A percentile compares a stretch with the other conserved stretches of the same genome.
phyloP scores from a whole-genome alignment of 2,888 invertebrate species.

The Physocephala rufipes region DNA sequence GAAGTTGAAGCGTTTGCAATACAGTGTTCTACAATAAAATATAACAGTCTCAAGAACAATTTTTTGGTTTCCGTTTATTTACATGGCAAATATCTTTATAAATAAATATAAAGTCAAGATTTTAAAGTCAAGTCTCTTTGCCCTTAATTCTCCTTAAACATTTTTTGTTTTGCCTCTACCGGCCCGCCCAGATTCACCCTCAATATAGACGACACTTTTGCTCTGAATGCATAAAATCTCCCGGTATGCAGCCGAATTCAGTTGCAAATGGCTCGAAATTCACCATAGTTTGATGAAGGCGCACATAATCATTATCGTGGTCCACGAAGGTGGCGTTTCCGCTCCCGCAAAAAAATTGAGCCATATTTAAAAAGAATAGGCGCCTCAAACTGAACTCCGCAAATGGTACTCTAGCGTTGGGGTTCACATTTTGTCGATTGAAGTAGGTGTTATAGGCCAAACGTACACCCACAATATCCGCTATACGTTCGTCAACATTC shows the following conservation, averaged over 20 bases:
- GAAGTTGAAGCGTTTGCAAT: no score
- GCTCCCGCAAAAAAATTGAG: slow-evolving; percentile 59
- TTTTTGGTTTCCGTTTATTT: neutral
- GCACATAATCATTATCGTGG: slow-evolving; percentile 56
- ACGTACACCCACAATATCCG: slow-evolving; percentile 55
- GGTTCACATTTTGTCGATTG: slow-evolving; percentile 7
- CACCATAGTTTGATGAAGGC: slow-evolving; percentile 50
- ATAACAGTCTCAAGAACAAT: neutral
- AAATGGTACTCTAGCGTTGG: neutral
- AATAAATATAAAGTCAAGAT: no score
- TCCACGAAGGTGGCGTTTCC: slow-evolving; percentile 38
- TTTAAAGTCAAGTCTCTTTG: no score
- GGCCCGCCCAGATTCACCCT: neutral
- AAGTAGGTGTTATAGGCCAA: slow-evolving; percentile 52
- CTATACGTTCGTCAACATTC: slow-evolving; percentile 53
- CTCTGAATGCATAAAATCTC: slow-evolving; percentile 51
- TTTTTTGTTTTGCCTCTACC: neutral
- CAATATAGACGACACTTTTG: slow-evolving; percentile 55
- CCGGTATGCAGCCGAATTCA: slow-evolving; percentile 47
- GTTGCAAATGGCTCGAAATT: slow-evolving; percentile 53
- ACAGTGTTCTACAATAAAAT: neutral
- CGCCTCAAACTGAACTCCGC: slow-evolving; percentile 42
- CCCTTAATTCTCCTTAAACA: no score
- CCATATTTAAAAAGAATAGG: slow-evolving; percentile 55
- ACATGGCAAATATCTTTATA: no score